Conservation (phyloP, 2,113 vertebrate genomes). For the Planiliza haematocheilus region DNA sequence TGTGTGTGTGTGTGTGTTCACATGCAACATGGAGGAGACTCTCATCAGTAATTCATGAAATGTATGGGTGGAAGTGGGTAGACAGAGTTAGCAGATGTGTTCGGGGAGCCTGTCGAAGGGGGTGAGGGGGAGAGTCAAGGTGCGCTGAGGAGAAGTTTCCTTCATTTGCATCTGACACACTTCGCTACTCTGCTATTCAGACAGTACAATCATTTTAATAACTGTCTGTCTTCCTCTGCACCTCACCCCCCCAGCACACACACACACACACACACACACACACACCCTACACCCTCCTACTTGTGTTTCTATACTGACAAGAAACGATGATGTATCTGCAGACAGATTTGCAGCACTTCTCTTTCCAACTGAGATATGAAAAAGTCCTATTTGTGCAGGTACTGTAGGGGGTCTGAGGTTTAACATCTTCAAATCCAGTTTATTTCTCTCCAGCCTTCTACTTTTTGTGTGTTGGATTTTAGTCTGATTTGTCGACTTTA, state of each 20-base stretch:
- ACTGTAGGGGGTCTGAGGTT: not conserved
- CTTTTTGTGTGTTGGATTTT: not conserved
- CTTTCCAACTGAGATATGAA: conserved; percentile 46
- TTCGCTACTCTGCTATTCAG: conserved; percentile 80
- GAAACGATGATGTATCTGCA: conserved; percentile 64
- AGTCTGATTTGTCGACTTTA: too few species aligned
- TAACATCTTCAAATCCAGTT: too few species aligned
- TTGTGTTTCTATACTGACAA: conserved; percentile 66
- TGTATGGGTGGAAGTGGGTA: conserved; percentile 65
- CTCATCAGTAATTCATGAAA: conserved; percentile 74
- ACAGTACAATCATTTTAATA: conserved; percentile 79
- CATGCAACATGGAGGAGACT: conserved; percentile 43
- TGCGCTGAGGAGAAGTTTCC: conserved; percentile 74
- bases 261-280: not conserved
- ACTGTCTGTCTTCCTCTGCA: conserved; percentile 69
- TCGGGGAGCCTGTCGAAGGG: conserved; percentile 57
- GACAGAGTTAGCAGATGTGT: conserved; percentile 65
- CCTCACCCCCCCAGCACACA: conserved; percentile 4
- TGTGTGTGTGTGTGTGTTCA: too few species aligned
- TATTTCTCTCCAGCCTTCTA: not conserved
- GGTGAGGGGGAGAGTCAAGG: conserved; percentile 67
- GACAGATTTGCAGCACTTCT: conserved; percentile 64
- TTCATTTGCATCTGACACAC: conserved; percentile 84
- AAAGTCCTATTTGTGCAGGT: conserved; percentile 56
- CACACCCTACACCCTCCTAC: conserved; percentile 31